Base-by-base conservation (phyloP, 2,888 invertebrate genomes). In the Acleris literana region DNA sequence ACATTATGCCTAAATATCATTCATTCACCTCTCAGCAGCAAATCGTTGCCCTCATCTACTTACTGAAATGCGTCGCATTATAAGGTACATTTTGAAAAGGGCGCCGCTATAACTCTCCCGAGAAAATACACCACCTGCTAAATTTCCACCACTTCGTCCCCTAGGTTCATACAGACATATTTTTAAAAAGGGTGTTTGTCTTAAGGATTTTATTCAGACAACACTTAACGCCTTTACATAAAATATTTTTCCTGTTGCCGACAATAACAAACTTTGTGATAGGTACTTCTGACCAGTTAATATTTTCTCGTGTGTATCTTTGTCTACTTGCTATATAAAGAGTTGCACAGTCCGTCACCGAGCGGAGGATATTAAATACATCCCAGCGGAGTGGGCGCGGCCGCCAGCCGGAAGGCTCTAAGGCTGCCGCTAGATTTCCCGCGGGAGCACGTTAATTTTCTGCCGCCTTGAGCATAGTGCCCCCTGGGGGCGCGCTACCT, bases 401-500 rank as follows among this genome's bases (percentile, higher is more conserved):
- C 81, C 74, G 76, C 74, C 74, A 74, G 72, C 70, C 71, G 81
- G 81, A 83, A 88, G 82, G 83, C 90, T 85, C 89, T 87, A 87
- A 93, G 90, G 91, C 93, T 92, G 93, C 82, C 87, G 89, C 90
- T 93, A 94, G 94, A 94, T 94, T 94, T 94, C 94, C 94, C 94
- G 78, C 76, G 94, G 92, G 94, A 83, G 92, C 93, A 93, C 94
- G 94, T 95, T 95, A 95, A 95, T 95, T 95, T 95, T 95, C 95
- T 94, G 94, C 94, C 94, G 94, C 94, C 94, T 94, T 95, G 95
- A 94, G 94, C 94, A 94, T 94, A 95, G 92, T 94, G 93, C 94
- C 90, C 94, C 89, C 94, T 73, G 77, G 94, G 93, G 94, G 92
- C 91, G 82, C 84, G 82, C 89, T 92, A 92, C 93, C 93, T 93